These are phyloP conservation scores for Cercopithecus mona DNA, from an alignment of 2,113 vertebrate species.

Conservation along the genomic window DNA sequence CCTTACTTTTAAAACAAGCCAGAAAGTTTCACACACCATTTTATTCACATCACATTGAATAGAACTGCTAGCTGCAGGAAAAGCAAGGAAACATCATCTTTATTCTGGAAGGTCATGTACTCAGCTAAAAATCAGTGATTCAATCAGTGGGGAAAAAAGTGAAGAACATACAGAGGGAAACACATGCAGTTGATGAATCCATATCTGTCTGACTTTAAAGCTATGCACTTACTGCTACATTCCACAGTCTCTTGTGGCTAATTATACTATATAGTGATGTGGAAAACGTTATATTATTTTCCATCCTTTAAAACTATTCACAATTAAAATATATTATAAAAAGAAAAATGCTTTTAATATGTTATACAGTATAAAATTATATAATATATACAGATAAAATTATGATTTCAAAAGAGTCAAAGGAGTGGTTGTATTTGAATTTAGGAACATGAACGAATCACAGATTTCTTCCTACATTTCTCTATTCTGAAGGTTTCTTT, in stretches of 20 bases:
- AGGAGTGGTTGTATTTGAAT: background rate
- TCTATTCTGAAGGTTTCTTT: slow-evolving; percentile 2
- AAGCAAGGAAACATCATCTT: background rate
- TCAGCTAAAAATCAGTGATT: background rate
- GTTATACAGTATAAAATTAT: background rate
- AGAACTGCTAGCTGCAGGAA: background rate
- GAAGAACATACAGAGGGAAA: background rate
- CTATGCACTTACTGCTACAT: background rate
- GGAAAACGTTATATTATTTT: background rate
- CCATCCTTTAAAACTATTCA: background rate
- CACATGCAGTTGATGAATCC: background rate
- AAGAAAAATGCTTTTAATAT: slow-evolving; percentile 13
- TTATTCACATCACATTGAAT: background rate
- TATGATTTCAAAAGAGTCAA: slow-evolving; percentile 12
- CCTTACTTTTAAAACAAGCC: background rate
- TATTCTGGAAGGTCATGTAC: background rate
- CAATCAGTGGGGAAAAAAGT: background rate
- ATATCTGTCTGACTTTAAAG: background rate
- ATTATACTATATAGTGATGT: background rate
- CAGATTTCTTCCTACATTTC: background rate
- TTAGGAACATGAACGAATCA: background rate
- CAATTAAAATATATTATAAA: background rate
- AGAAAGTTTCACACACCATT: background rate
- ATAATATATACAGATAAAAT: background rate
- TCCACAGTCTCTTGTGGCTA: background rate